Base-by-base conservation (phyloP, 2,113 vertebrate species). In the Gymnocephalus cernua region DNA sequence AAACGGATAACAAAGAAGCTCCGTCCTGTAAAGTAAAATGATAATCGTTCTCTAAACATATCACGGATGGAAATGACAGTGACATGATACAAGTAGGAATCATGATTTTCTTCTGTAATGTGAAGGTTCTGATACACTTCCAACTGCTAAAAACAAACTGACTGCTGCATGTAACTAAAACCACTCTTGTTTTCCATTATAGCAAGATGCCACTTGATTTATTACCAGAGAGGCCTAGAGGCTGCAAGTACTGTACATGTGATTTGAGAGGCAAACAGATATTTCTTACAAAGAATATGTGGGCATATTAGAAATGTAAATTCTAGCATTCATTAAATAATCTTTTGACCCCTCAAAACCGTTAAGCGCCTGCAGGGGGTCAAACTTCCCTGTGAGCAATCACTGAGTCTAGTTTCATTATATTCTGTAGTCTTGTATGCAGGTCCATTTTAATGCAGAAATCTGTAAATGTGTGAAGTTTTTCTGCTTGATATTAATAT, bases 301-400 rank as follows among this genome's bases (percentile, higher is more conserved):
- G 15, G 6, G 58, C n/a, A 18, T 59, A 86, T 89, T 82, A 78
- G n/a, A 75, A 77, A 63, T 54, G 12, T 75, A 73, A 82, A 82
- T 87, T 71, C 48, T 75, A 65, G 51, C 5, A 0, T 88, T 88
- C 65, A 80, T 80, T 73, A 74, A 82, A 79, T 66, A 77, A 77
- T 57, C 45, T 76, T 45, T 68, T 2, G 4, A 48, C 21, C 41
- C 23, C 38, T 63, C 16, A 59, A 47, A 86, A 66, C 11, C 47
- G 38, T 65, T 53, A 50, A 11, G 59, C 2, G 41, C 50, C 78
- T 48, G 66, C 72, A 32, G 82, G 71, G 25, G 59, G 19, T 64
- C 3, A 4, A 65, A 44, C 18, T 64, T 44, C 51, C 51, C 41
- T 11, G 25, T 13, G 53, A 70, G 68, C 19, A 59, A 11, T 58